phyloP scores from a whole-genome alignment of 2,888 invertebrate genomes.

The Chrysodeixis includens region DNA sequence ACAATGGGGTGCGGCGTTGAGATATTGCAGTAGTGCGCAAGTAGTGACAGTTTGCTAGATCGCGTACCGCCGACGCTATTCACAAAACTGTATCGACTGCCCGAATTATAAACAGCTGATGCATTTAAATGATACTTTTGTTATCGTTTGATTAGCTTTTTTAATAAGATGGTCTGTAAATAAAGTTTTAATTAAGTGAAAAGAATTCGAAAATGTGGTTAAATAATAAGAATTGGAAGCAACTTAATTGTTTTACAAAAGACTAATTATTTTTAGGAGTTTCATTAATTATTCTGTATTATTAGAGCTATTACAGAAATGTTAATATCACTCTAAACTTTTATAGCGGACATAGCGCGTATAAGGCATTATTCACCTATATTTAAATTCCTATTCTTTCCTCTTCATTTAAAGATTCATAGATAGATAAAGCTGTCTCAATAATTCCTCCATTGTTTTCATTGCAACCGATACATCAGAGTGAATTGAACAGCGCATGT shows the following conservation, averaged over 20 bases:
- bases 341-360: no score
- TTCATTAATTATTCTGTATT: no score
- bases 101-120: conserved; percentile 52
- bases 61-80: conserved; percentile 42
- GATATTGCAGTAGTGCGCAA: conserved; percentile 40
- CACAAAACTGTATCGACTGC: conserved; percentile 44
- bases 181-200: no score
- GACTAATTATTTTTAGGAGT: no score
- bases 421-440: conserved; percentile 23
- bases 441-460: conserved; percentile 37
- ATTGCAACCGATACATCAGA: conserved; percentile 45
- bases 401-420: neutral
- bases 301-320: no score
- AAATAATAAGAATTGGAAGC: no score
- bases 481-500: conserved; percentile 44
- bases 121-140: conserved; percentile 30
- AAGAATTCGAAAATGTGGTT: no score
- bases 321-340: no score
- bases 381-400: neutral
- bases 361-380: neutral
- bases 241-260: no score
- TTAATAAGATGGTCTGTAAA: neutral
- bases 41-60: conserved; percentile 55
- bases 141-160: conserved; percentile 14
- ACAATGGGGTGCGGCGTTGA: conserved; percentile 26